A percentile compares a stretch with the other conserved stretches of the same genome.
Evolutionary conservation across 2,113 vertebrate genomes (phyloP).

Genomic region (Acinonyx jubatus): DNA sequence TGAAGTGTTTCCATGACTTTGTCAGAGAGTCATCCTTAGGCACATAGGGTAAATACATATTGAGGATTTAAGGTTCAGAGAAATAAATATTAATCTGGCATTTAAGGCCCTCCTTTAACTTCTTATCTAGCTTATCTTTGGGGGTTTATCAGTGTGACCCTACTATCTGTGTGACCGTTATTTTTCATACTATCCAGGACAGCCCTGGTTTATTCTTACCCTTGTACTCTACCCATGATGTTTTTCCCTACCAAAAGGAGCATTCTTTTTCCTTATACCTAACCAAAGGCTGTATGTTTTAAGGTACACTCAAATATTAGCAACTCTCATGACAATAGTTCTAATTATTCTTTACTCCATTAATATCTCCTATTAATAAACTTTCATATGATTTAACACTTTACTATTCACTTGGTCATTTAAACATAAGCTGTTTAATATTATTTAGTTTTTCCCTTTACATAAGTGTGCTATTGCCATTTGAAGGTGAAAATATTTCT

Average conservation of each 20-base stretch:
- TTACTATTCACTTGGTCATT: background rate
- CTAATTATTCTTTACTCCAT: background rate
- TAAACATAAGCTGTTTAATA: background rate
- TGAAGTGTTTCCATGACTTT: background rate
- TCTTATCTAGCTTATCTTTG: background rate
- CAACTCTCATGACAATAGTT: background rate
- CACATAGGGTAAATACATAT: background rate
- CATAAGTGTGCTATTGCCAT: background rate
- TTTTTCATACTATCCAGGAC: background rate
- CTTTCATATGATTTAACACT: background rate
- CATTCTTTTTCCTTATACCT: background rate
- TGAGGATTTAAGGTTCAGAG: background rate
- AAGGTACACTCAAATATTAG: background rate
- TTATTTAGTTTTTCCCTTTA: background rate
- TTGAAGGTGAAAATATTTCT: constrained; percentile 1
- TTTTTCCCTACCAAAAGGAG: background rate
- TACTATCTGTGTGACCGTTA: background rate
- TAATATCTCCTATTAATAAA: background rate
- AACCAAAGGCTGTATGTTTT: background rate
- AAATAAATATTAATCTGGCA: background rate
- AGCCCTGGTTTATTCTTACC: background rate
- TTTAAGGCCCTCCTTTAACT: background rate
- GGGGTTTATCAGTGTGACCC: background rate
- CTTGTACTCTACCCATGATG: background rate
- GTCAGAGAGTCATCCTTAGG: background rate